Evolutionary conservation across 2,888 invertebrate species (phyloP).

Genomic region (Caenorhabditis virilis): DNA sequence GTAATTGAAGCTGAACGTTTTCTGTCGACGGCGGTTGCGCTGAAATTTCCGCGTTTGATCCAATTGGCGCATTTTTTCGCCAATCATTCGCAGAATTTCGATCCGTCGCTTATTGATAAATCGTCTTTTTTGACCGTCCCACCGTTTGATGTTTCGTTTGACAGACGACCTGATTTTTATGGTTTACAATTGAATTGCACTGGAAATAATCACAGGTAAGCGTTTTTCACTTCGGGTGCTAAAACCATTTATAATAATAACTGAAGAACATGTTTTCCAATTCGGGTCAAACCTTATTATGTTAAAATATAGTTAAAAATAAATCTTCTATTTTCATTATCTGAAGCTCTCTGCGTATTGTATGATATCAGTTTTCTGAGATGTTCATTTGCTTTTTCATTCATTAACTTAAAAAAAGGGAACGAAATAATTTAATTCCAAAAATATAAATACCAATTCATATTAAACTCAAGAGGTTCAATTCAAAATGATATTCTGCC

Average conservation of each 20-base stretch:
- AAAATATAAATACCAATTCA: no score
- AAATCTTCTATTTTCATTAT: no score
- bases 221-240: background rate
- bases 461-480: no score
- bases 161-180: conserved; percentile 24
- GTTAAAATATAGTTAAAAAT: no score
- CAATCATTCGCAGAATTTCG: conserved; percentile 39
- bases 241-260: no score
- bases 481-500: no score
- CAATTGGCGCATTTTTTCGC: conserved; percentile 46
- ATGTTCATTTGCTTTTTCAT: no score
- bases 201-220: conserved; percentile 22
- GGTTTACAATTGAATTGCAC: conserved; percentile 31
- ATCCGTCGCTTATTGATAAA: conserved; percentile 24
- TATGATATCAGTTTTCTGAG: no score
- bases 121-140: conserved; percentile 16
- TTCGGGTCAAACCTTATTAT: no score
- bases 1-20: conserved; percentile 42
- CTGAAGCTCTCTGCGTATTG: no score
- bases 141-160: conserved; percentile 25
- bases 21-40: conserved; percentile 32
- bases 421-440: no score
- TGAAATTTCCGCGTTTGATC: conserved; percentile 33
- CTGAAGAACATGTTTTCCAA: background rate
- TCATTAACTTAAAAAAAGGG: no score